Base-by-base conservation (phyloP, 2,113 vertebrate species). In the Noctilio leporinus region DNA sequence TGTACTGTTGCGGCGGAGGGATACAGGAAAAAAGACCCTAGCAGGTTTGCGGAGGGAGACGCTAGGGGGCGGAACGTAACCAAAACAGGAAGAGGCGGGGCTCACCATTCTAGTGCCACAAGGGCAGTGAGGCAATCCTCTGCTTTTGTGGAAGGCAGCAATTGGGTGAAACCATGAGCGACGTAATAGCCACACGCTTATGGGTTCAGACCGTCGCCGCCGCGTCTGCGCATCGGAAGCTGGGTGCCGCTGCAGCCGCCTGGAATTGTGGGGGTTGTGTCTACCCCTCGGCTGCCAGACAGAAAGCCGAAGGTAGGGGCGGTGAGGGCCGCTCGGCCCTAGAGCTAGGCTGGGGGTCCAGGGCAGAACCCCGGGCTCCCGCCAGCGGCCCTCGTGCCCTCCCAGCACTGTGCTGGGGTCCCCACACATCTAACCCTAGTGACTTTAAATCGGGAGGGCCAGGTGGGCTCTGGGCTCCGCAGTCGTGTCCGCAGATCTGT, bases 201-300 rank as follows among this genome's bases (percentile, higher is more conserved):
- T 35, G 2, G 51, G 2, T 20, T 81, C 53, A 2, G 80, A 40
- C 9, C 1, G 59, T 84, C 49, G 81, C 49, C 2, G 22, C 75
- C 6, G 96, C 86, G 91, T 91, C 83, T 97, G 97, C 97, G 95
- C 89, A 69, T 0, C 11, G n/a, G 82, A 45, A 96, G 93, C 80
- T 78, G 92, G 47, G 95, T 84, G 86, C 49, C 3, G 38, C 62
- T 57, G 84, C n/a, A 26, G 93, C 95, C 96, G 95, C 97, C 93
- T 90, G 97, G 97, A 94, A 97, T 97, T 97, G 96, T 97, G 97
- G 97, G 97, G 77, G 2, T 96, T 96, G 95, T 97, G 90, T 96
- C 72, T 93, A 64, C 76, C 95, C 70, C 93, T 95, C 65, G 93
- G 95, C 96, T 97, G 92, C 81, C 47, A 49, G 75, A 83, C 59